These are phyloP conservation scores for Diadophis punctatus DNA, from an alignment of 2,113 vertebrate species.

Conservation along the genomic window DNA sequence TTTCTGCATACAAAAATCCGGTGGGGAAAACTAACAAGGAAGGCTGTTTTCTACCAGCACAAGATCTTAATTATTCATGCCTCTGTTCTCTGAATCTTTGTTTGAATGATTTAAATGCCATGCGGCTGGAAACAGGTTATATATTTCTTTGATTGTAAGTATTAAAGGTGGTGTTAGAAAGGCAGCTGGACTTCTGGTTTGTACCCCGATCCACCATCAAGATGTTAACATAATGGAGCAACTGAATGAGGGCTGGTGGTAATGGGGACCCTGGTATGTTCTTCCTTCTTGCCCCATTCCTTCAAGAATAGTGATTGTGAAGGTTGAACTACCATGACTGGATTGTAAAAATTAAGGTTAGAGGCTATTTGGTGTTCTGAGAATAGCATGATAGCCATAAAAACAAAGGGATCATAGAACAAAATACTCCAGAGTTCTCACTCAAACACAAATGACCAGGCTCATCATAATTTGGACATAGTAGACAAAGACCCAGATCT, in stretches of 20 bases:
- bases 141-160: background rate
- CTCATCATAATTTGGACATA: background rate
- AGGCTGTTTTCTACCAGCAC: background rate
- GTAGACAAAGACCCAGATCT: background rate
- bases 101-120: background rate
- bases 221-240: background rate
- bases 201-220: background rate
- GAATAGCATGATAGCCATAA: background rate
- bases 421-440: background rate
- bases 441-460: background rate
- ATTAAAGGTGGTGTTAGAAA: background rate
- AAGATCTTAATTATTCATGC: background rate
- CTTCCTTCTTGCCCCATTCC: background rate
- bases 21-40: background rate
- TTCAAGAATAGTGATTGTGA: background rate
- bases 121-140: background rate
- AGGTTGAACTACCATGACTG: background rate
- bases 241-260: background rate
- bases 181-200: background rate
- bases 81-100: background rate
- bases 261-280: background rate
- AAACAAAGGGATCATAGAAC: background rate
- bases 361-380: background rate
- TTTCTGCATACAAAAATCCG: background rate
- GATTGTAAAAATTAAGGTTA: background rate